Conservation (phyloP, 2,888 invertebrate genomes). For the Lacanobia oleracea region DNA sequence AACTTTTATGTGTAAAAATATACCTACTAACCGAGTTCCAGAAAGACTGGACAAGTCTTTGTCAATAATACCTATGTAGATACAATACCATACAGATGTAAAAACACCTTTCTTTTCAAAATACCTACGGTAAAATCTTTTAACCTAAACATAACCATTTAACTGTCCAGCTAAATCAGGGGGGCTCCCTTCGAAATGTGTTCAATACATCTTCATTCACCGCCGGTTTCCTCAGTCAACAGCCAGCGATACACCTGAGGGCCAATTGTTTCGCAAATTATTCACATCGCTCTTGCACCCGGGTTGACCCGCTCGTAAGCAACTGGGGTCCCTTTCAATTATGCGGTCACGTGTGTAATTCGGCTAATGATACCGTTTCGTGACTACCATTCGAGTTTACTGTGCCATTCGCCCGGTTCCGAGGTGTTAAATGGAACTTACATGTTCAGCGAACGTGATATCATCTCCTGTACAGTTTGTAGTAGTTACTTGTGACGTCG, state of each 20-base stretch:
- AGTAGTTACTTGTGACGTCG: slow-evolving; percentile 64
- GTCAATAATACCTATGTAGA: not conserved
- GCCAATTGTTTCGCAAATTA: slow-evolving; percentile 73
- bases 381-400: slow-evolving; percentile 78
- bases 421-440: slow-evolving; percentile 85
- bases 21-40: not conserved
- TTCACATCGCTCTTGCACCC: slow-evolving; percentile 69
- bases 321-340: slow-evolving; percentile 72
- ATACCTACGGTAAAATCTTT: not conserved
- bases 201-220: slow-evolving; percentile 67
- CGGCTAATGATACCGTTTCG: slow-evolving; percentile 80
- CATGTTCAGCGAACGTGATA: slow-evolving; percentile 79
- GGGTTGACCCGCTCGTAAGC: slow-evolving; percentile 65
- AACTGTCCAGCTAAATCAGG: slow-evolving; percentile 47
- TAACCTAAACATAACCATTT: slow-evolving; percentile 27
- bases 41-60: not conserved
- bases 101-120: not conserved
- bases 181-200: slow-evolving; percentile 52
- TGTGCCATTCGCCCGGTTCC: slow-evolving; percentile 73
- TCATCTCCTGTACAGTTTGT: slow-evolving; percentile 71
- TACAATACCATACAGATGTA: not conserved
- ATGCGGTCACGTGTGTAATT: slow-evolving; percentile 79
- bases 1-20: not conserved
- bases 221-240: slow-evolving; percentile 54
- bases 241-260: slow-evolving; percentile 65